phyloP scores from a whole-genome alignment of 2,888 invertebrate genomes.

The Meiosimyza platycephala region DNA sequence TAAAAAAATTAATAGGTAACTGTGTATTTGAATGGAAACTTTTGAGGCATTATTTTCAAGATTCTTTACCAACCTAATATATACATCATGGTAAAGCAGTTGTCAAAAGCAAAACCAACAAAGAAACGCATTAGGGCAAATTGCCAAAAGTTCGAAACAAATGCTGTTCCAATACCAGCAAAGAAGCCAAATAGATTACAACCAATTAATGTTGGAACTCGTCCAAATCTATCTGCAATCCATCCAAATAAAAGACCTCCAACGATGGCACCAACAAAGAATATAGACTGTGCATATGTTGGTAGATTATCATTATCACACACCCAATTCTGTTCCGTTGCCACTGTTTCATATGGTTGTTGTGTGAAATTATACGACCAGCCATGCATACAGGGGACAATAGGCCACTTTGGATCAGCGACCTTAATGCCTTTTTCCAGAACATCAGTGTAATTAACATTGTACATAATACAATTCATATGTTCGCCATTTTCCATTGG shows the following conservation, averaged over 20 bases:
- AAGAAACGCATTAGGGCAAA: constrained; percentile 86
- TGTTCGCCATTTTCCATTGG: constrained; percentile 71
- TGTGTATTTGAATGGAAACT: background rate
- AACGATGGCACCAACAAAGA: constrained; percentile 88
- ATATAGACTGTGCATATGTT: constrained; percentile 84
- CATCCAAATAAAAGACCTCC: constrained; percentile 88
- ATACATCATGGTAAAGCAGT: constrained; percentile 94
- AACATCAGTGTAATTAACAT: constrained; percentile 77
- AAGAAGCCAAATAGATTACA: constrained; percentile 80
- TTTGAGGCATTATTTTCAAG: background rate
- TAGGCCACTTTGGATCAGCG: constrained; percentile 79
- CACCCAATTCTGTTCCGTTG: constrained; percentile 89
- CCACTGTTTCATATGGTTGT: constrained; percentile 85
- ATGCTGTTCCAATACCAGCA: constrained; percentile 79
- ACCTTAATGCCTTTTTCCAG: constrained; percentile 71
- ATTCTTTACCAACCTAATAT: constrained; percentile 78
- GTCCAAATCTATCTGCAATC: constrained; percentile 87
- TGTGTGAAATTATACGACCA: constrained; percentile 88
- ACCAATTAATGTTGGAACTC: constrained; percentile 83
- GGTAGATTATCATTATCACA: constrained; percentile 83
- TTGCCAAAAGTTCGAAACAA: constrained; percentile 78
- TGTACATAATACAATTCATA: constrained; percentile 82
- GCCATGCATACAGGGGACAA: constrained; percentile 75
- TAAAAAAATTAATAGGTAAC: too few relatives aligned
- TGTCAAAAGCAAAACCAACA: constrained; percentile 89